Percentiles rank a stretch among this genome's conserved stretches.
Conservation (phyloP, 2,113 vertebrate species). For the Egretta garzetta region DNA sequence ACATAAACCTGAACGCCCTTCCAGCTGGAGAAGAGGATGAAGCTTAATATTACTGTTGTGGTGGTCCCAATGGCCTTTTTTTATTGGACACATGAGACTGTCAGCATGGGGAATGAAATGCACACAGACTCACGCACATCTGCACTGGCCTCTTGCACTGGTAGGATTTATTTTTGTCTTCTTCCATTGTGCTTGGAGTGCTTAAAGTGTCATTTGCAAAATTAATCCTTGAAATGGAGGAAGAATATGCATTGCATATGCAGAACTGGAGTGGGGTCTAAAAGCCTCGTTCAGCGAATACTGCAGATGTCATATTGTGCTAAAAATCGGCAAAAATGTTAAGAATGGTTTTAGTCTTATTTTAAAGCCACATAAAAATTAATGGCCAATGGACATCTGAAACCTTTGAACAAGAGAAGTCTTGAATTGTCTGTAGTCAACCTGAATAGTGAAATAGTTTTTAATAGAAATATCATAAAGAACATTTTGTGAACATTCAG, state of each 20-base stretch:
- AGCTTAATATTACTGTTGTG: not conserved
- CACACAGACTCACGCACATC: not conserved
- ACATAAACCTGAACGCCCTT: not conserved
- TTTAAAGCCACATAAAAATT: slow-evolving; percentile 9
- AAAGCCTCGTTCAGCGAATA: slow-evolving; percentile 18
- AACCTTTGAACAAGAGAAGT: not conserved
- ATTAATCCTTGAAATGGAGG: slow-evolving; percentile 40
- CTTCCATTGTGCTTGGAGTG: slow-evolving; percentile 16
- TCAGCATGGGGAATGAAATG: not conserved
- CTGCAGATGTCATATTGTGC: slow-evolving; percentile 25
- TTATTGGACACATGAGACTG: not conserved
- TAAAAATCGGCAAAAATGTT: not conserved
- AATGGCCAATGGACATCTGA: not conserved
- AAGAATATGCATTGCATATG: slow-evolving; percentile 26
- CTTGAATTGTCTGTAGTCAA: not conserved
- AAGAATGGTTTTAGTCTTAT: not conserved
- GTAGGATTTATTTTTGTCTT: slow-evolving; percentile 51
- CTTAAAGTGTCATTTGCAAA: slow-evolving; percentile 43
- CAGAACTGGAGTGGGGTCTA: slow-evolving; percentile 1
- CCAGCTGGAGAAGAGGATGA: not conserved
- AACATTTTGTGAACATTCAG: not conserved
- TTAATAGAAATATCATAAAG: not conserved
- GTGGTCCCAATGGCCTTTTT: not conserved
- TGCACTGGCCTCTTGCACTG: slow-evolving; percentile 36
- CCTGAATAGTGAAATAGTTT: not conserved